These are phyloP conservation scores for Hemithea aestivaria DNA, from an alignment of 2,888 invertebrate species.

Conservation along the genomic window DNA sequence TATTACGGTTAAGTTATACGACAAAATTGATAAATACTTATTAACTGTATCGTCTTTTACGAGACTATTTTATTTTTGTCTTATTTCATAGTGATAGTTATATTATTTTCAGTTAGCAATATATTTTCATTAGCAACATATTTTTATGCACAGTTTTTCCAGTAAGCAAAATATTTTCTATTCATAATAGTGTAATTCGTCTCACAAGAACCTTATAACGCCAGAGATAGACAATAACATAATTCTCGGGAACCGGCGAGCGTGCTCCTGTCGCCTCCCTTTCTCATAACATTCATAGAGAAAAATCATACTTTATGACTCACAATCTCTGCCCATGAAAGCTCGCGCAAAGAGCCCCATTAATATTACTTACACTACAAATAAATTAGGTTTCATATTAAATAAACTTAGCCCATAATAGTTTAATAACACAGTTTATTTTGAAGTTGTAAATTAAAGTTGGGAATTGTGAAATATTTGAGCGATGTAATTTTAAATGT, in stretches of 20 bases:
- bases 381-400: constrained; percentile 57
- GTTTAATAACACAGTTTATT: constrained; percentile 22
- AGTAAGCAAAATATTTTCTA: constrained; percentile 1
- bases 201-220: constrained; percentile 1
- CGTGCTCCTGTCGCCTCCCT: constrained; percentile 45
- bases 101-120: too few species aligned
- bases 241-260: constrained; percentile 10
- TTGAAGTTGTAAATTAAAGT: constrained; percentile 6
- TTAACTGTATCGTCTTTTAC: too few species aligned
- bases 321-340: constrained; percentile 61
- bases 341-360: constrained; percentile 53
- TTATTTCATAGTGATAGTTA: too few species aligned
- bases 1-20: too few species aligned
- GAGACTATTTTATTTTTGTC: too few species aligned
- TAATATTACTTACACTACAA: constrained; percentile 64
- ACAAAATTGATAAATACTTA: too few species aligned
- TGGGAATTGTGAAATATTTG: constrained; percentile 1
- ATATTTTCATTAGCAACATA: too few species aligned
- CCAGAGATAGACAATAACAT: constrained; percentile 11
- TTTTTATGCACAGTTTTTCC: too few species aligned
- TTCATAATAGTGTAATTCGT: neutral
- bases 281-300: constrained; percentile 63
- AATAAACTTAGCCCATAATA: constrained; percentile 35
- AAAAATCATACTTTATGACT: constrained; percentile 72
- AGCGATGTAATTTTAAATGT: too few species aligned